Evolutionary conservation across 23 tunicate genomes (phyloP).

Genomic region (Oikopleura albicans): DNA sequence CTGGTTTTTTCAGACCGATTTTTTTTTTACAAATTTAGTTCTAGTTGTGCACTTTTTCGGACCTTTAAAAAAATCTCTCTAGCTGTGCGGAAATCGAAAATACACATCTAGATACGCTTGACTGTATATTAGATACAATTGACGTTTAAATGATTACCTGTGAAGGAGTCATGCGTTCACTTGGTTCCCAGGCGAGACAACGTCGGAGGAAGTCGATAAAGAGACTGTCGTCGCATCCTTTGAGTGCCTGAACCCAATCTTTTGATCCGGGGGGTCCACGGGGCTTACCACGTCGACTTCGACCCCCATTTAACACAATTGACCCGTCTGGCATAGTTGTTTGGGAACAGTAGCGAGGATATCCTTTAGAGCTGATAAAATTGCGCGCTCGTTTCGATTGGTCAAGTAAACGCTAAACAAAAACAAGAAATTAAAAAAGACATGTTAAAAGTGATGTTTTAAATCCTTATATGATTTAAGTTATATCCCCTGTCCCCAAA

Average conservation of each 20-base stretch:
- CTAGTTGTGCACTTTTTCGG: no score
- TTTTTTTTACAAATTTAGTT: no score
- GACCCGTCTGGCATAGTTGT: slow-evolving; percentile 71
- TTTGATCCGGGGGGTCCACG: slow-evolving; percentile 81
- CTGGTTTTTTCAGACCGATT: no score
- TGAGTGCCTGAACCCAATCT: slow-evolving; percentile 74
- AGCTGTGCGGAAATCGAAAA: neutral
- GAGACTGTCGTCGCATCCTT: slow-evolving; percentile 69
- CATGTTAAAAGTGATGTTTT: no score
- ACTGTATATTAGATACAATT: neutral
- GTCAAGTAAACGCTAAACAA: slow-evolving; percentile 33
- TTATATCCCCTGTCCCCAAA: no score
- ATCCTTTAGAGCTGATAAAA: slow-evolving; percentile 78
- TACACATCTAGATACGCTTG: neutral
- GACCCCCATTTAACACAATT: slow-evolving; percentile 68
- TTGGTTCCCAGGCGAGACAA: slow-evolving; percentile 93
- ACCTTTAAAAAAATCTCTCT: no score
- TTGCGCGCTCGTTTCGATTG: slow-evolving; percentile 77
- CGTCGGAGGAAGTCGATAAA: slow-evolving; percentile 67
- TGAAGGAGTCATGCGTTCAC: slow-evolving; percentile 51
- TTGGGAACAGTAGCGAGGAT: slow-evolving; percentile 84
- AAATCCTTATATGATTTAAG: no score
- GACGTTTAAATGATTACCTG: slow-evolving; percentile 20
- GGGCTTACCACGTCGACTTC: slow-evolving; percentile 63
- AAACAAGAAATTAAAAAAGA: no score